Conservation (phyloP, 2,888 invertebrate species). For the Poecilobothrus nobilitatus region DNA sequence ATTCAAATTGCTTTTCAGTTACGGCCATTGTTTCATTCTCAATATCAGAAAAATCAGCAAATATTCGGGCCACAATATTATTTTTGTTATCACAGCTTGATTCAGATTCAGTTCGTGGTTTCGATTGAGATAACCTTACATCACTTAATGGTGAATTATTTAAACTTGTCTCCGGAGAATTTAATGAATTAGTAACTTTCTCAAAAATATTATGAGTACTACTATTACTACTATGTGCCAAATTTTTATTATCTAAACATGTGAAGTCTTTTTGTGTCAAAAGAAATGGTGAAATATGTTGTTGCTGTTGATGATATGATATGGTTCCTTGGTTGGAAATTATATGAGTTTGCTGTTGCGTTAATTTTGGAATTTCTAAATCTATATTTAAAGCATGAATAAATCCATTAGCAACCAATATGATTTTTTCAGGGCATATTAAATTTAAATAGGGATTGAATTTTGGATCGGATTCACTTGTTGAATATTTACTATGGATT, state of each 20-base stretch:
- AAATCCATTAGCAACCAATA: constrained; percentile 77
- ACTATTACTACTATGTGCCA: not conserved
- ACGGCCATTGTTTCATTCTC: constrained; percentile 47
- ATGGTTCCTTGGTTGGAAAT: not conserved
- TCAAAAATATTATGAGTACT: not conserved
- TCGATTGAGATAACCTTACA: not conserved
- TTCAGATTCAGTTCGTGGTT: constrained; percentile 23
- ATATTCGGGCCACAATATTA: constrained; percentile 52
- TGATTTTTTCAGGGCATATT: constrained; percentile 62
- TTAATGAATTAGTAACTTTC: not conserved
- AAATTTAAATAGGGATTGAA: constrained; percentile 63
- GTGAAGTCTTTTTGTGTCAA: not conserved
- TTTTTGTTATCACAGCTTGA: constrained; percentile 45
- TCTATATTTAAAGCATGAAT: constrained; percentile 68
- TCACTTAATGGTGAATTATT: not conserved
- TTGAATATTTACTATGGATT: constrained; percentile 84
- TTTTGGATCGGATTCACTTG: constrained; percentile 75
- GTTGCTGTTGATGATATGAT: not conserved
- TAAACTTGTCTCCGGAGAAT: not conserved
- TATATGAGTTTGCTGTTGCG: not conserved
- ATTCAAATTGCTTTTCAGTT: constrained; percentile 32
- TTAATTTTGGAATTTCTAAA: constrained; percentile 42
- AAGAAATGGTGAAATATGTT: not conserved
- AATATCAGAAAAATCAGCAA: constrained; percentile 55
- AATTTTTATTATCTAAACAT: no score